Conservation (phyloP, 2,113 vertebrate genomes). For the Mirza zaza region DNA sequence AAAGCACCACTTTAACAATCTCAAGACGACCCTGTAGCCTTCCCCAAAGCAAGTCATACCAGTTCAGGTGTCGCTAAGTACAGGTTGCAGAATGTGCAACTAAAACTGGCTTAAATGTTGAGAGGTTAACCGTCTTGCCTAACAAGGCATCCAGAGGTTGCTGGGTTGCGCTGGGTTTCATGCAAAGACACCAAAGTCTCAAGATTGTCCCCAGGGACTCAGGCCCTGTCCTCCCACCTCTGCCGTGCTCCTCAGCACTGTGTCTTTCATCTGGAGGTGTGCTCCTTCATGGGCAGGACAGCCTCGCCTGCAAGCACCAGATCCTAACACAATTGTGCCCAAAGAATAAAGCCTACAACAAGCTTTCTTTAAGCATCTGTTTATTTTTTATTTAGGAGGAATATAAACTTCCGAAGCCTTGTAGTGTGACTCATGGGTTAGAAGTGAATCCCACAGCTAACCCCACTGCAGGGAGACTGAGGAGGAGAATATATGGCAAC, state of each 20-base stretch:
- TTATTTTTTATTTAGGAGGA: not conserved
- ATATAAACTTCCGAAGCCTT: not conserved
- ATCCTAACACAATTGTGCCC: not conserved
- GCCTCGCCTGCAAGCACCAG: not conserved
- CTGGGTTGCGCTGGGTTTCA: not conserved
- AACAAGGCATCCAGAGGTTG: not conserved
- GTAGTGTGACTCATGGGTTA: not conserved
- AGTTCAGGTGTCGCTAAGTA: not conserved
- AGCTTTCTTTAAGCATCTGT: not conserved
- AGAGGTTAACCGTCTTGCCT: not conserved
- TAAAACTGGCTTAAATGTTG: not conserved
- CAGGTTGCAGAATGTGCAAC: not conserved
- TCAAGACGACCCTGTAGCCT: not conserved
- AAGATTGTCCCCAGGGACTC: not conserved
- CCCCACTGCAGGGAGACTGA: not conserved
- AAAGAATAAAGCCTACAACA: not conserved
- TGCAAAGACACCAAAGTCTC: not conserved
- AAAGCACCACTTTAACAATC: not conserved
- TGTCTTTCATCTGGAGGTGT: not conserved
- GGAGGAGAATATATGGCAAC: not conserved
- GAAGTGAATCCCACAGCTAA: not conserved
- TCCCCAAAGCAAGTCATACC: not conserved
- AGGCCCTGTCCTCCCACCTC: not conserved
- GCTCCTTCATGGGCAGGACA: not conserved
- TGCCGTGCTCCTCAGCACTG: not conserved